Evolutionary conservation across 2,888 invertebrate species (phyloP).

Genomic region (Cristatella mucedo): DNA sequence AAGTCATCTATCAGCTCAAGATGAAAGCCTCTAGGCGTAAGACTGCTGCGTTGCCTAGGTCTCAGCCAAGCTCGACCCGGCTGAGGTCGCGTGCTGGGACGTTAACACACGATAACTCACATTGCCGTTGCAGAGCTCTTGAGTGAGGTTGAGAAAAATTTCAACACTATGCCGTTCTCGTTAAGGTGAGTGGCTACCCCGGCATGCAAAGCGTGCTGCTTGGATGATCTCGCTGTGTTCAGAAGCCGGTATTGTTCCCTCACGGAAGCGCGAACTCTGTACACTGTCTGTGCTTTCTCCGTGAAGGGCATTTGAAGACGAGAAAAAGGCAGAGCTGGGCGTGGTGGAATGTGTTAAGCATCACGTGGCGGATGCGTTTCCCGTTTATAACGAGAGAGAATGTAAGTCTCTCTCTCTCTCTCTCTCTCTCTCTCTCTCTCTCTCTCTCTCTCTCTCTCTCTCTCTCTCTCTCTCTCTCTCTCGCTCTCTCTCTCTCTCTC

Average conservation of each 20-base stretch:
- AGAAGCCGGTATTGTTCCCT: too few species aligned
- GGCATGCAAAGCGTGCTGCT: too few species aligned
- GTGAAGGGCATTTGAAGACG: conserved; percentile 60
- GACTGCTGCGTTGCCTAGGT: conserved; percentile 13
- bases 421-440: too few species aligned
- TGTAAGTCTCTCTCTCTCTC: too few species aligned
- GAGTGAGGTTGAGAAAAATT: conserved; percentile 48
- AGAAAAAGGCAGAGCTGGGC: conserved; percentile 92
- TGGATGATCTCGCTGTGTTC: too few species aligned
- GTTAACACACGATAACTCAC: too few species aligned
- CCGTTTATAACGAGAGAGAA: conserved; percentile 66
- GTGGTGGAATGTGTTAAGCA: conserved; percentile 95
- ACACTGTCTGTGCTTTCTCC: background rate
- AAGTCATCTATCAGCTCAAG: conserved; percentile 88
- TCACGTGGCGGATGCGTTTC: conserved; percentile 92
- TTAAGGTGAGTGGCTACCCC: conserved; percentile 48
- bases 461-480: too few species aligned
- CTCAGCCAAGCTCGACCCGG: background rate
- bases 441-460: too few species aligned
- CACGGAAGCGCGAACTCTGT: too few species aligned
- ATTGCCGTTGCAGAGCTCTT: conserved; percentile 41
- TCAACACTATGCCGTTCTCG: conserved; percentile 93
- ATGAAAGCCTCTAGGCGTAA: conserved; percentile 71
- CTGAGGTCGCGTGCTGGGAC: too few species aligned
- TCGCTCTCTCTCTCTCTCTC: too few species aligned